Base-by-base conservation (phyloP, 2,888 invertebrate genomes). In the Volucella zonaria region DNA sequence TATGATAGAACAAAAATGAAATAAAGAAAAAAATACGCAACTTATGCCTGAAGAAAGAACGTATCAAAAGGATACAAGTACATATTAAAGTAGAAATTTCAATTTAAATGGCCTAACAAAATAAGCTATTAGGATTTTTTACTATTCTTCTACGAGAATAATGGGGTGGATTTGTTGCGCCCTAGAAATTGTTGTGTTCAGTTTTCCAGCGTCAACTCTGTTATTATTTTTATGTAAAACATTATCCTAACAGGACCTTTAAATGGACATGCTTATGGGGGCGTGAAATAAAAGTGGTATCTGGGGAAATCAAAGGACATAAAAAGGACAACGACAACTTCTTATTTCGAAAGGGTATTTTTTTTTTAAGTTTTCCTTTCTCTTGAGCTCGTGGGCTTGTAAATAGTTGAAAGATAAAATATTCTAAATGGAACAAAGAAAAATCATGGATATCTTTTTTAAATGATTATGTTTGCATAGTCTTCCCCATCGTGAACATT, bases 241-340 rank as follows among this genome's bases (percentile, higher is more conserved):
- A 83, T 83, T 83, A 75, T 79, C 83, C 83, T 83, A 71, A 75
- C 80, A 83, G 80, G 83, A 80, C 80, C 71, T 83, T 83, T 83
- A 80, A 83, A 80, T 75, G 83, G 80, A 83, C 83, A 83, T 80
- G 83, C 83, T 83, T 80, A 83, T 83, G 74, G 80, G 75, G 80
- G 83, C 83, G 80, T 83, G 83, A 83, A 83, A 80, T 83, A 80
- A 83, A 83, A 83, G 83, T 83, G 83, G 80, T 80, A 83, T 83
- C 83, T 80, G 68, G 83, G 83, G 83, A 83, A 83, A 83, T 83
- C 83, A 83, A 80, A 71, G 80, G 70, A 79, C 83, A 83, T 83
- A 80, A 83, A 83, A 83, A 71, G 75, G 80, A 76, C 66, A 80
- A 80, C 66, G 70, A 76, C 66, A 83, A 75, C 80, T 83, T 80